Percentiles rank a stretch among this genome's conserved stretches.
phyloP scores from a whole-genome alignment of 1,140 invertebrate genomes.

The Cydia amplana region DNA sequence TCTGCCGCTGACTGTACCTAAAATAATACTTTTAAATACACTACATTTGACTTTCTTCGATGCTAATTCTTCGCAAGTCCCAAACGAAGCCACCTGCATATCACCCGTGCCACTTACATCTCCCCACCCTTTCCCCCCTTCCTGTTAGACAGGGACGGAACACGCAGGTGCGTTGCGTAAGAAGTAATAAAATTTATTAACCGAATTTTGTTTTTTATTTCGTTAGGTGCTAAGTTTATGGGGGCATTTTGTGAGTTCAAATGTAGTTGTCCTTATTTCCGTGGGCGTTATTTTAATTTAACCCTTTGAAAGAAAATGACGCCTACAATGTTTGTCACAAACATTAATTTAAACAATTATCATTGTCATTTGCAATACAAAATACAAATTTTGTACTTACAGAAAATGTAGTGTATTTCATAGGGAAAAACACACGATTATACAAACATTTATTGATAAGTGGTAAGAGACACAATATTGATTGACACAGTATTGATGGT shows the following conservation, averaged over 20 bases:
- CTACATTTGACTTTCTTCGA: neutral
- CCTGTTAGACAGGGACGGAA: neutral
- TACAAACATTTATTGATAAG: too few species aligned
- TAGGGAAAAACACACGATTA: too few species aligned
- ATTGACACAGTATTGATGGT: too few species aligned
- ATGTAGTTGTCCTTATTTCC: neutral
- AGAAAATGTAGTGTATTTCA: too few species aligned
- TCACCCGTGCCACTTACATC: neutral
- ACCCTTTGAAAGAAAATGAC: neutral
- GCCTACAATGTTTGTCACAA: too few species aligned
- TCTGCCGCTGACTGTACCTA: too few species aligned
- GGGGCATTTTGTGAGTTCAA: slow-evolving; percentile 3
- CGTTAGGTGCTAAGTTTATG: neutral
- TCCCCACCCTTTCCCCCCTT: neutral
- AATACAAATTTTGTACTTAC: too few species aligned
- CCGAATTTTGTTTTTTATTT: slow-evolving; percentile 7
- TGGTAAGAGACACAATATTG: too few species aligned
- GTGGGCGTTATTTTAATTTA: neutral
- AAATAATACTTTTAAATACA: neutral
- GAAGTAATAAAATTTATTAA: slow-evolving; percentile 14
- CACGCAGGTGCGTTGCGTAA: slow-evolving; percentile 1
- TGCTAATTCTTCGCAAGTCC: slow-evolving; percentile 1
- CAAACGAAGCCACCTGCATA: slow-evolving; percentile 1
- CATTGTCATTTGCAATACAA: too few species aligned
- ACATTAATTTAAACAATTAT: too few species aligned